Evolutionary conservation across 2,888 invertebrate species (phyloP).

Genomic region (Drosophila cognata): DNA sequence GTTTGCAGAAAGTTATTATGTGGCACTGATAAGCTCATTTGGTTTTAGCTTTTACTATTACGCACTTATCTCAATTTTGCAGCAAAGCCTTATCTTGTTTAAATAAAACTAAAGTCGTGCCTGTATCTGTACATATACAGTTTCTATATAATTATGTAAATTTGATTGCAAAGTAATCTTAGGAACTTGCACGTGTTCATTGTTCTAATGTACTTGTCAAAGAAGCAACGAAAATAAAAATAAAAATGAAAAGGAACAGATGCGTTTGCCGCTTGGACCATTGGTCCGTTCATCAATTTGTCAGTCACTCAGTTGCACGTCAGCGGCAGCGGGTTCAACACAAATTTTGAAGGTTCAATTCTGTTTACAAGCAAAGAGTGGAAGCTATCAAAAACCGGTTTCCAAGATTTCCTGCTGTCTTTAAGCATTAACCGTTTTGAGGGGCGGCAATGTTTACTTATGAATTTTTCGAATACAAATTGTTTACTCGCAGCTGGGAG

Average conservation of each 20-base stretch:
- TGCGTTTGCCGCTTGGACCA: constrained; percentile 10
- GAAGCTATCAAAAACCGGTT: constrained; percentile 62
- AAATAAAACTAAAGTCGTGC: constrained; percentile 5
- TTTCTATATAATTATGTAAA: constrained; percentile 1
- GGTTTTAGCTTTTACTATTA: constrained; percentile 8
- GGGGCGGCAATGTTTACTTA: constrained; percentile 51
- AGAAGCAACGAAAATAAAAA: constrained; percentile 15
- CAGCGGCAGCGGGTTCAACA: constrained; percentile 27
- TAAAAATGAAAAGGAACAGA: constrained; percentile 17
- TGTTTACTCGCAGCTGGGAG: constrained; percentile 51
- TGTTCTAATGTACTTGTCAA: constrained; percentile 21
- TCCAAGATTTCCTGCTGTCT: constrained; percentile 36
- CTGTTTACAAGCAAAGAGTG: constrained; percentile 47
- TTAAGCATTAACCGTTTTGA: constrained; percentile 45
- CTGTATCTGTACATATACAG: neutral
- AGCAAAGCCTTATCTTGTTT: constrained; percentile 31
- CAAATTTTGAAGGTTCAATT: constrained; percentile 53
- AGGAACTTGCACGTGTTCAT: constrained; percentile 26
- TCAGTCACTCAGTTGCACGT: neutral
- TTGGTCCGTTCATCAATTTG: neutral
- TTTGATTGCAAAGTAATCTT: constrained; percentile 2
- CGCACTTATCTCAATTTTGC: constrained; percentile 27
- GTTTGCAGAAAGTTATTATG: neutral
- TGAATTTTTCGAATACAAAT: constrained; percentile 61
- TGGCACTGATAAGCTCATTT: constrained; percentile 1